Evolutionary conservation across 2,113 vertebrate genomes (phyloP).

Genomic region (Chamaetylas fuelleborni): DNA sequence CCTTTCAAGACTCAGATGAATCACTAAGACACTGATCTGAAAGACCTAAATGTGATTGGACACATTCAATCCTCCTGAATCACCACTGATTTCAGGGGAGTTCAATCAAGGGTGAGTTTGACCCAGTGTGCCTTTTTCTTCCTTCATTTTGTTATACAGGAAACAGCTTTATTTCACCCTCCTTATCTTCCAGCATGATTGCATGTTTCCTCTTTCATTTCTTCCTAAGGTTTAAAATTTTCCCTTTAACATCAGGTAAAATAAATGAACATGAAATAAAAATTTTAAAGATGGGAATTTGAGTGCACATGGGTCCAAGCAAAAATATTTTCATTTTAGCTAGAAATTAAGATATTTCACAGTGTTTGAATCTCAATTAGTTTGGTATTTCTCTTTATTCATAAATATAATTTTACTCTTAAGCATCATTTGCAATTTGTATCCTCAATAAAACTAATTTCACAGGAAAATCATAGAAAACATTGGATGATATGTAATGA

Average conservation of each 20-base stretch:
- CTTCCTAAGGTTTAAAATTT: not conserved
- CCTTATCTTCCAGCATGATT: not conserved
- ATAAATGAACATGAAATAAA: not conserved
- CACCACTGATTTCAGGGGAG: not conserved
- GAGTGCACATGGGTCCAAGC: not conserved
- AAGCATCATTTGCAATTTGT: fast-evolving
- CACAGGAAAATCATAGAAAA: not conserved
- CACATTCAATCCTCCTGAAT: constrained; percentile 12
- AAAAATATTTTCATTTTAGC: not conserved
- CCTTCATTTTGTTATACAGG: not conserved
- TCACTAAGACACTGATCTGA: not conserved
- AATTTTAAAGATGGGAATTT: not conserved
- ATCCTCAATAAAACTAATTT: not conserved
- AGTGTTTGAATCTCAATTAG: not conserved
- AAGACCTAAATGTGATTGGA: constrained; percentile 17
- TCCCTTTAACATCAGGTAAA: not conserved
- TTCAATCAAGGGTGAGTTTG: constrained; percentile 22
- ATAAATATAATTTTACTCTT: not conserved
- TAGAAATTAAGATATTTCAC: not conserved
- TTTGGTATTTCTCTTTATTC: not conserved
- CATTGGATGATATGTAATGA: not conserved
- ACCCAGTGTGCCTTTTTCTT: not conserved
- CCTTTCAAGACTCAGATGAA: not conserved
- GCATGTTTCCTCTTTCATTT: not conserved
- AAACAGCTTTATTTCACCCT: not conserved